These are phyloP conservation scores for Danaus melanippus DNA, from an alignment of 1,140 invertebrate species.

Conservation along the genomic window DNA sequence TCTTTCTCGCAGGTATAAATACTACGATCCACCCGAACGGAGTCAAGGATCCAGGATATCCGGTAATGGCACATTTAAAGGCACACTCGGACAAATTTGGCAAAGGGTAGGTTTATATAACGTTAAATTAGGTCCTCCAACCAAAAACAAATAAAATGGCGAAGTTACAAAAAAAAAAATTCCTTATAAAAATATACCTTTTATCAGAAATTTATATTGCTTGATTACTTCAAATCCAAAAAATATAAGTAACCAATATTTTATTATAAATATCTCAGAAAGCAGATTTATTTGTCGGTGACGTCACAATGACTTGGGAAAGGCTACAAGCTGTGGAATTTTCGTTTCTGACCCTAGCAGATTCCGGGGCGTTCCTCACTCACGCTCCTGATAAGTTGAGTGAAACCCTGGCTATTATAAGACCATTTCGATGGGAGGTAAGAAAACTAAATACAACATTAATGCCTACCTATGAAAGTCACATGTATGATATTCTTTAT, in stretches of 20 bases:
- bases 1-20: slow-evolving; percentile 67
- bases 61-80: slow-evolving; percentile 76
- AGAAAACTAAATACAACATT: too few relatives aligned
- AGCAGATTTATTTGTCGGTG: slow-evolving; percentile 80
- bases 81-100: slow-evolving; percentile 79
- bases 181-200: too few relatives aligned
- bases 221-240: too few relatives aligned
- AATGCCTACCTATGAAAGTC: too few relatives aligned
- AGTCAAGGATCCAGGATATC: slow-evolving; percentile 77
- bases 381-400: slow-evolving; percentile 79
- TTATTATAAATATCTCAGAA: slow-evolving; percentile 58
- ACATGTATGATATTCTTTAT: too few relatives aligned
- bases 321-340: slow-evolving; percentile 78
- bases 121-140: too few relatives aligned
- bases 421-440: slow-evolving; percentile 80
- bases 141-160: too few relatives aligned
- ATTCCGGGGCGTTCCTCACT: slow-evolving; percentile 80
- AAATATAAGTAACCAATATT: too few relatives aligned
- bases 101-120: slow-evolving; percentile 68
- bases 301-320: slow-evolving; percentile 79
- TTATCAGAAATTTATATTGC: too few relatives aligned
- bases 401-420: slow-evolving; percentile 78
- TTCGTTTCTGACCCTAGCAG: slow-evolving; percentile 79
- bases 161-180: too few relatives aligned
- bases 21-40: slow-evolving; percentile 79